Base-by-base conservation (phyloP, 2,797 vertebrate species). In the Myotis findleyi region DNA sequence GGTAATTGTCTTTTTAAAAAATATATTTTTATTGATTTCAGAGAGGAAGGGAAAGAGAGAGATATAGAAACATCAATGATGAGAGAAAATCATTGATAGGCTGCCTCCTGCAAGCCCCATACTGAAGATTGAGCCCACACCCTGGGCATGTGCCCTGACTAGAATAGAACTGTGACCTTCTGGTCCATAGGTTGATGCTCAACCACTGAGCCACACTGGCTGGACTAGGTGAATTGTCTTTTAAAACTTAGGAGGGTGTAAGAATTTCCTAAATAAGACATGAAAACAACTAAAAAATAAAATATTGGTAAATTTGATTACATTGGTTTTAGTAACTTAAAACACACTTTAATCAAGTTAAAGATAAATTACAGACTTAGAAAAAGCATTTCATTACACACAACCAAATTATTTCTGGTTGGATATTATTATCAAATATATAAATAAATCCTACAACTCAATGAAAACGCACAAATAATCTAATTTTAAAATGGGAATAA, bases 381-480 rank as follows among this genome's bases (percentile, higher is more conserved):
- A 69, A 16, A 94, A 79, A 44, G 6, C 7, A 49, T 87, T 89
- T 53, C 80, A 18, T 92, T 81, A n/a, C 1, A 36, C 7, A 73
- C 10, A 91, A 41, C 4, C 2, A 55, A 86, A n/a, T n/a, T n/a
- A n/a, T n/a, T n/a, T n/a, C n/a, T n/a, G n/a, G n/a, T n/a, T n/a
- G n/a, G n/a, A n/a, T n/a, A n/a, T n/a, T 49, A 55, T 38, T 80
- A 92, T 82, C 10, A 25, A 41, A n/a, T 51, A 73, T 64, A 9
- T 80, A 81, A 87, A 89, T 87, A 82, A 89, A 72, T 87, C 21
- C 55, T 87, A 41, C 5, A 69, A 79, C 87, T 76, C 44, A 80
- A 71, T 64, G 27, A 21, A 77, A 79, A 90, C 73, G 5, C 3
- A 87, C 3, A 18, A 57, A 33, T 14, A 82, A 44, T 59, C 51